Evolutionary conservation across 2,113 vertebrate genomes (phyloP).

Genomic region (Oophaga pumilio): DNA sequence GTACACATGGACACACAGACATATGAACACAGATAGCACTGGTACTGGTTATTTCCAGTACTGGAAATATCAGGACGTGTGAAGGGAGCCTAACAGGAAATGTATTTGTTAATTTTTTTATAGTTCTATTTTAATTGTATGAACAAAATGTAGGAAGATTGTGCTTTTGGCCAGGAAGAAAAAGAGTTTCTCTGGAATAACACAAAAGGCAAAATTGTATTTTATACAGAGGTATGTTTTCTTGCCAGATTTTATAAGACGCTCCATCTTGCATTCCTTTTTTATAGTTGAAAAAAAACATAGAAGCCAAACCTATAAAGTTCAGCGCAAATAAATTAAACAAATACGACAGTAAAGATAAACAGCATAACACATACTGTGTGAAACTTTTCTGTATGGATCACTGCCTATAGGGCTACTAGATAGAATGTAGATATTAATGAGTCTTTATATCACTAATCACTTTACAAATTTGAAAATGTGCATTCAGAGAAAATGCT

Average conservation of each 20-base stretch:
- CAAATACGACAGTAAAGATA: neutral
- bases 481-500: neutral
- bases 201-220: neutral
- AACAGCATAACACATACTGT: neutral
- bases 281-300: conserved; percentile 24
- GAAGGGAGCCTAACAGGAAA: no score
- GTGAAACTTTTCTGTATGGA: neutral
- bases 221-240: neutral
- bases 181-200: neutral
- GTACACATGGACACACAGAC: no score
- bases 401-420: neutral
- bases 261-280: conserved; percentile 1
- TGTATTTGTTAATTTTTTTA: no score
- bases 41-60: no score
- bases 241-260: neutral
- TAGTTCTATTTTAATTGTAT: no score
- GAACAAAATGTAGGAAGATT: neutral
- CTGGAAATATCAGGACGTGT: no score
- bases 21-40: no score
- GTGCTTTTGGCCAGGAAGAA: neutral
- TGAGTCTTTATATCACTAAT: neutral
- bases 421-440: neutral
- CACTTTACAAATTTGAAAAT: neutral
- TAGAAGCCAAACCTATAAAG: neutral
- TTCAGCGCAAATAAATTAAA: neutral